Conservation (phyloP, 2,888 invertebrate genomes). For the Drosophila longiperda region DNA sequence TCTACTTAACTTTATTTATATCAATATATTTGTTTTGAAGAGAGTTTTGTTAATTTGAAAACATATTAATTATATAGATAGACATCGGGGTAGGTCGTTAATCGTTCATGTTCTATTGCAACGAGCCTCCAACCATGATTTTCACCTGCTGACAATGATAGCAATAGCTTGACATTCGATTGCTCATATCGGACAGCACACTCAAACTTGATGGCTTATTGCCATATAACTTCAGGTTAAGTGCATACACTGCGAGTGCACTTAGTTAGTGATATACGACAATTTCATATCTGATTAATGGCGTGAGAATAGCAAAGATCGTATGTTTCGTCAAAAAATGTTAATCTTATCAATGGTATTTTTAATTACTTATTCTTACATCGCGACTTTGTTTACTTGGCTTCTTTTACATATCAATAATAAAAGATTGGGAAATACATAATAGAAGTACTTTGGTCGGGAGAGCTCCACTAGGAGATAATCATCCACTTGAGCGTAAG, state of each 20-base stretch:
- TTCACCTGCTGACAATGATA: background rate
- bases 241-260: background rate
- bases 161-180: slow-evolving; percentile 11
- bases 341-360: slow-evolving; percentile 25
- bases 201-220: slow-evolving; percentile 19
- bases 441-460: background rate
- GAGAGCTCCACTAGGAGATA: background rate
- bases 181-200: slow-evolving; percentile 12
- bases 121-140: background rate
- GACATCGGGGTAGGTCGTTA: background rate
- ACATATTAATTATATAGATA: background rate
- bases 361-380: background rate
- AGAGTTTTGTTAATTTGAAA: background rate
- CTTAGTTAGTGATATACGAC: background rate
- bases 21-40: background rate
- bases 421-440: slow-evolving; percentile 21
- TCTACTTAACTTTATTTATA: background rate
- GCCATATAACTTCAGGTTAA: slow-evolving; percentile 9
- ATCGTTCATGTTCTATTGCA: background rate
- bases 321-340: background rate
- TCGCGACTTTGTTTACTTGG: background rate
- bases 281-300: slow-evolving; percentile 21
- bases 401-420: background rate
- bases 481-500: background rate
- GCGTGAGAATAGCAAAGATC: slow-evolving; percentile 31